A percentile compares a stretch with the other conserved stretches of the same genome.
These are phyloP conservation scores for Isaurus tuberculatus DNA, from an alignment of 92 coral and sea anemone genomes.

Conservation along the genomic window DNA sequence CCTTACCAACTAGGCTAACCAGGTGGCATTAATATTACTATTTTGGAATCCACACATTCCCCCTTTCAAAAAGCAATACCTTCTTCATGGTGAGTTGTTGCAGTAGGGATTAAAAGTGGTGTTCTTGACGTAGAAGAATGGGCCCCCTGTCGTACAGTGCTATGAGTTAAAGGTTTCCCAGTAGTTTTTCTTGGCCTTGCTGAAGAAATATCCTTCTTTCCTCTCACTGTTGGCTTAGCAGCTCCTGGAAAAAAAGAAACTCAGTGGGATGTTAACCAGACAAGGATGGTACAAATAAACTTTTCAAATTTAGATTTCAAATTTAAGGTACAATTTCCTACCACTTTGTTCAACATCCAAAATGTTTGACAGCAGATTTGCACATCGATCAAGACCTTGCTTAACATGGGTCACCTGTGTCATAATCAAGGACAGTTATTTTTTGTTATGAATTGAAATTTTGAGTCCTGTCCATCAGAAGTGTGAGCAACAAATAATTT, in stretches of 20 bases:
- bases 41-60: too few relatives aligned
- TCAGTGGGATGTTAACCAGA: background rate
- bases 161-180: background rate
- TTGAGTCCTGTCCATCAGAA: too few relatives aligned
- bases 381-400: conserved; percentile 93
- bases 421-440: too few relatives aligned
- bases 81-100: background rate
- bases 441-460: too few relatives aligned
- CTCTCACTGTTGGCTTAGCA: background rate
- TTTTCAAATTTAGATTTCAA: background rate
- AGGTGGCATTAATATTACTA: too few relatives aligned
- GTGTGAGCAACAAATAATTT: too few relatives aligned
- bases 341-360: conserved; percentile 79
- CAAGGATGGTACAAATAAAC: too few relatives aligned
- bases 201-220: background rate
- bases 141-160: background rate
- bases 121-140: conserved; percentile 9
- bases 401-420: conserved; percentile 79
- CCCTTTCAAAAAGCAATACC: background rate
- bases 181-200: conserved; percentile 2
- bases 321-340: background rate
- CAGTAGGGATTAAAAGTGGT: conserved; percentile 43
- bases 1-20: too few relatives aligned
- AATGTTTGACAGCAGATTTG: conserved; percentile 88
- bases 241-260: background rate